Conservation (phyloP, 2,113 vertebrate genomes). For the Telmatochromis brichardi region DNA sequence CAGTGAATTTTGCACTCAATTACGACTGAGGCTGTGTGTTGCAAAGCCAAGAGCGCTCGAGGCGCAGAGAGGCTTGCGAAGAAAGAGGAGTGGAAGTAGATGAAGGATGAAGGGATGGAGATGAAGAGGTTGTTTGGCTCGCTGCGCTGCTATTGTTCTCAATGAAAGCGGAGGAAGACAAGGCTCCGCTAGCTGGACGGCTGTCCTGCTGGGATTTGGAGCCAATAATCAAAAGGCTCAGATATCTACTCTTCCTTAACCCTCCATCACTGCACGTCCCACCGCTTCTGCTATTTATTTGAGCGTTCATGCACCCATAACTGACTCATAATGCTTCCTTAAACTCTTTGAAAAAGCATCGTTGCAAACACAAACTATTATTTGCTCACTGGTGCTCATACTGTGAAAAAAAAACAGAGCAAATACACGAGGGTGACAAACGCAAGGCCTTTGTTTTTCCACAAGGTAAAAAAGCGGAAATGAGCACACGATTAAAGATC, state of each 20-base stretch:
- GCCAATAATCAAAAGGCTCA: slow-evolving; percentile 36
- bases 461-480: slow-evolving; percentile 18
- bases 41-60: slow-evolving; percentile 10
- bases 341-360: neutral
- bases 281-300: neutral
- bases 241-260: slow-evolving; percentile 23
- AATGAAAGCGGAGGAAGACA: slow-evolving; percentile 1
- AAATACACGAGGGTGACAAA: neutral
- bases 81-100: slow-evolving; percentile 8
- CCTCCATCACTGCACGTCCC: neutral
- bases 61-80: neutral
- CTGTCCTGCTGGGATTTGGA: slow-evolving; percentile 33
- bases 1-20: slow-evolving; percentile 54
- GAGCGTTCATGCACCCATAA: neutral
- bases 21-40: slow-evolving; percentile 11
- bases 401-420: neutral
- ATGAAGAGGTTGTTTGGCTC: slow-evolving; percentile 37
- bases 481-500: slow-evolving; percentile 6
- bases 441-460: neutral
- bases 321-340: neutral
- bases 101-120: slow-evolving; percentile 21
- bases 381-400: neutral
- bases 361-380: neutral
- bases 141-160: slow-evolving; percentile 40
- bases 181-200: neutral